Evolutionary conservation across 2,888 invertebrate genomes (phyloP).

Genomic region (Fragum whitleyi): DNA sequence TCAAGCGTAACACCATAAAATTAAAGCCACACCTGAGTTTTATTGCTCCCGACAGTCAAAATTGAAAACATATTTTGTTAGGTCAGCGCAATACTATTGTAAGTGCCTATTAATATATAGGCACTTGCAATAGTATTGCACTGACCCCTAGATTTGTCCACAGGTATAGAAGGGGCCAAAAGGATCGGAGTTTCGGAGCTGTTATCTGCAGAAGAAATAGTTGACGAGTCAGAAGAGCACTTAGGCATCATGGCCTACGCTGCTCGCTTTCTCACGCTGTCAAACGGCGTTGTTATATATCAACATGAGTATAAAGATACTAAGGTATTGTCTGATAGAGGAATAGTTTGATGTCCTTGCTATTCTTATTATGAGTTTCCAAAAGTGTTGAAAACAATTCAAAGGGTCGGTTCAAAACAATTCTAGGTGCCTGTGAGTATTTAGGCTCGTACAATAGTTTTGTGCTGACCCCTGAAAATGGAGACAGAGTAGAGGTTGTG

Average conservation of each 20-base stretch:
- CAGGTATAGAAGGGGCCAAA: constrained; percentile 88
- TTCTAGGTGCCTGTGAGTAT: no score
- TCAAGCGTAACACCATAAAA: constrained; percentile 4
- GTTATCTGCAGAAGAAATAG: constrained; percentile 96
- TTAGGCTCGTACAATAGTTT: no score
- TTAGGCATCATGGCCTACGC: constrained; percentile 99
- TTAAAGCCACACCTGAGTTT: neutral
- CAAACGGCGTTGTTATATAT: constrained; percentile 57
- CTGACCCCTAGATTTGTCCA: constrained; percentile 17
- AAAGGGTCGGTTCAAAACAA: no score
- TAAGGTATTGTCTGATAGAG: constrained; percentile 37
- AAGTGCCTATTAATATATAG: no score
- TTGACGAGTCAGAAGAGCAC: constrained; percentile 96
- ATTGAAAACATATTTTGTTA: neutral
- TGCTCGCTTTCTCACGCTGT: constrained; percentile 89
- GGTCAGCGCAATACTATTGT: no score
- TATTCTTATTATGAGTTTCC: no score
- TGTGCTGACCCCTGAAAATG: no score
- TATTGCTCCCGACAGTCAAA: neutral
- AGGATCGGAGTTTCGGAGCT: constrained; percentile 94
- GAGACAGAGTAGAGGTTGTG: no score
- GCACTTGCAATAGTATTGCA: no score
- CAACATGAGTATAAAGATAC: constrained; percentile 55
- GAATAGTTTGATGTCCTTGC: neutral
- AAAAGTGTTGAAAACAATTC: no score